A percentile compares a stretch with the other conserved stretches of the same genome.
phyloP scores from a whole-genome alignment of 1,140 invertebrate genomes.

The Orchestia grillus region DNA sequence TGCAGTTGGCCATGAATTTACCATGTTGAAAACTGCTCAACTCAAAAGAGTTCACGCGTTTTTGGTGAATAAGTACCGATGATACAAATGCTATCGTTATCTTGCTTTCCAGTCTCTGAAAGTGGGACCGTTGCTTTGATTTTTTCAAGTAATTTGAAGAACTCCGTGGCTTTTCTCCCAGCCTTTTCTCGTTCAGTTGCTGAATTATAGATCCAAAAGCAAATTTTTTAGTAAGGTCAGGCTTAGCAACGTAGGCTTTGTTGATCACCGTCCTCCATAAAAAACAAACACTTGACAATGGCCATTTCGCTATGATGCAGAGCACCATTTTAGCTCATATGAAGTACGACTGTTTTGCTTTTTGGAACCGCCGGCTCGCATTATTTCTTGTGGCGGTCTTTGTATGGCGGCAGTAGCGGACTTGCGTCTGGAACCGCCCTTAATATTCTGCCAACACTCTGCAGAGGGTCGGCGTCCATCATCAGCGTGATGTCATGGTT shows the following conservation, averaged over 20 bases:
- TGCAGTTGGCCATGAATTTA: not conserved
- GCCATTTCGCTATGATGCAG: not conserved
- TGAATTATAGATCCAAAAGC: not conserved
- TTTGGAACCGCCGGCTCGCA: not conserved
- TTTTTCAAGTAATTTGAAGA: not conserved
- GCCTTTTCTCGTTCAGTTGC: not conserved
- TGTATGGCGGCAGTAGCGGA: not conserved
- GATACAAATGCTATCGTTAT: not conserved
- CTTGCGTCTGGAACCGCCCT: not conserved
- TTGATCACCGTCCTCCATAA: not conserved
- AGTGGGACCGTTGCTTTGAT: not conserved
- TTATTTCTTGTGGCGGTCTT: not conserved
- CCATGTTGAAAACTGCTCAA: not conserved
- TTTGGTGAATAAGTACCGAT: not conserved
- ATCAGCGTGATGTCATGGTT: not conserved
- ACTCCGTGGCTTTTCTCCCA: not conserved
- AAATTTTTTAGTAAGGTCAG: not conserved
- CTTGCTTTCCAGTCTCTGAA: not conserved
- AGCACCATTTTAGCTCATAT: slow-evolving; percentile 7
- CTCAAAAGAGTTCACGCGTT: not conserved
- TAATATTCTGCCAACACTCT: not conserved
- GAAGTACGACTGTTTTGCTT: not conserved
- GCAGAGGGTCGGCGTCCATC: not conserved
- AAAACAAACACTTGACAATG: not conserved
- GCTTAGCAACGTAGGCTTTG: not conserved